phyloP scores from a whole-genome alignment of 2,888 invertebrate species.

The Ommatoiulus sabulosus region DNA sequence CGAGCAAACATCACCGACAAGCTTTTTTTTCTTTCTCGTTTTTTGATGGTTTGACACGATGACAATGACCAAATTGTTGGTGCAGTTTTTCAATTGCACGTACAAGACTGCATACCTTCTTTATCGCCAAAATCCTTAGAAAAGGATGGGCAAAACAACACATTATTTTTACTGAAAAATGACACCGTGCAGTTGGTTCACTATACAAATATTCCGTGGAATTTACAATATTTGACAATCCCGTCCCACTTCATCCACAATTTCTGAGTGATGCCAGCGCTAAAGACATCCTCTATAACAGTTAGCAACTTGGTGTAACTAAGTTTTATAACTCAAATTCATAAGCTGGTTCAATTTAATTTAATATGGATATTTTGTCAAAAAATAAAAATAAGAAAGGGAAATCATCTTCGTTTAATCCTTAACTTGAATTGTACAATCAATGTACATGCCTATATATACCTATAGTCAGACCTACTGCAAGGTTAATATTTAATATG shows the following conservation, averaged over 20 bases:
- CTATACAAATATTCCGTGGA: not conserved
- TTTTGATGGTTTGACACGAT: constrained; percentile 26
- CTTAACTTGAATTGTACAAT: too few relatives aligned
- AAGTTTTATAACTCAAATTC: too few relatives aligned
- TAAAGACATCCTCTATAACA: too few relatives aligned
- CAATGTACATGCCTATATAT: too few relatives aligned
- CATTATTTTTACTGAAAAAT: not conserved
- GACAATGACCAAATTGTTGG: constrained; percentile 34
- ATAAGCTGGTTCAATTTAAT: too few relatives aligned
- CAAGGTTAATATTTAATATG: too few relatives aligned
- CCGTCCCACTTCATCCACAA: not conserved
- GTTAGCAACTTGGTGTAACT: too few relatives aligned
- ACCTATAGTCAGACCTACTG: too few relatives aligned
- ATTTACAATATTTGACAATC: not conserved
- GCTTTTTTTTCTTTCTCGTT: not conserved
- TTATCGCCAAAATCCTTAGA: not conserved
- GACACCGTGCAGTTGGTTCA: not conserved
- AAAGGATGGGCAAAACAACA: not conserved
- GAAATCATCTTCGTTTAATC: too few relatives aligned
- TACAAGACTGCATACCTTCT: not conserved
- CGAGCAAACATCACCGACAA: constrained; percentile 45
- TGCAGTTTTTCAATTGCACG: constrained; percentile 11
- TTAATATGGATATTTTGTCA: too few relatives aligned
- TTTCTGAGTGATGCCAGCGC: too few relatives aligned
- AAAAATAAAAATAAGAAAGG: too few relatives aligned